phyloP scores from a whole-genome alignment of 2,888 invertebrate genomes.

The Mesoligia furuncula region DNA sequence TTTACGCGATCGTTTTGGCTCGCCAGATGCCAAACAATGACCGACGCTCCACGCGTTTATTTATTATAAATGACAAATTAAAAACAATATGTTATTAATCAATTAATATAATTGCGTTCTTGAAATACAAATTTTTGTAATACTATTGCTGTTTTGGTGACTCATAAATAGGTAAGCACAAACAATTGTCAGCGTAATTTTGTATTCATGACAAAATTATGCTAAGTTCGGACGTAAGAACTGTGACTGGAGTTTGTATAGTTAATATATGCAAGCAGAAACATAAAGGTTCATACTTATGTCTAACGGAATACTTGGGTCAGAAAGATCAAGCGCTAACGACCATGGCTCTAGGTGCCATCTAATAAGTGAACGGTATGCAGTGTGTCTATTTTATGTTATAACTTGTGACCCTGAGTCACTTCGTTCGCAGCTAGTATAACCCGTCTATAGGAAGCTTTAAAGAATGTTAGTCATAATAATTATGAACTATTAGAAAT shows the following conservation, averaged over 20 bases:
- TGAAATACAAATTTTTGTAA: conserved; percentile 31
- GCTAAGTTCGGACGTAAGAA: conserved; percentile 51
- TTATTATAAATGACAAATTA: conserved; percentile 75
- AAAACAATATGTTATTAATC: conserved; percentile 67
- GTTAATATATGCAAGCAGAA: conserved; percentile 54
- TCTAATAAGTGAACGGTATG: conserved; percentile 53
- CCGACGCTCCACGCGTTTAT: conserved; percentile 67
- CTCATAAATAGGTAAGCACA: conserved; percentile 5
- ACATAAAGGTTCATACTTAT: conserved; percentile 54
- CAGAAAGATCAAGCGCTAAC: conserved; percentile 61
- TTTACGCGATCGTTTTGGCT: conserved; percentile 76
- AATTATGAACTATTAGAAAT: not conserved
- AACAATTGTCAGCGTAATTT: conserved; percentile 39
- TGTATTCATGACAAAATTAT: conserved; percentile 57
- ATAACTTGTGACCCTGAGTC: conserved; percentile 39
- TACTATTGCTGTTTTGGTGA: conserved; percentile 29
- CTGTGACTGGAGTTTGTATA: conserved; percentile 32
- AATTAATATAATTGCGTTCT: conserved; percentile 63
- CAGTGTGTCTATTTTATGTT: conserved; percentile 44
- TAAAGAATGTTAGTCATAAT: conserved; percentile 6
- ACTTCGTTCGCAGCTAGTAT: conserved; percentile 9
- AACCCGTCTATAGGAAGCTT: not conserved
- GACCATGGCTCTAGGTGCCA: conserved; percentile 47
- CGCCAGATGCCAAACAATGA: conserved; percentile 79
- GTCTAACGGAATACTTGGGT: conserved; percentile 56